Conservation (phyloP, 2,797 vertebrate species). For the Acropternis orthonyx region DNA sequence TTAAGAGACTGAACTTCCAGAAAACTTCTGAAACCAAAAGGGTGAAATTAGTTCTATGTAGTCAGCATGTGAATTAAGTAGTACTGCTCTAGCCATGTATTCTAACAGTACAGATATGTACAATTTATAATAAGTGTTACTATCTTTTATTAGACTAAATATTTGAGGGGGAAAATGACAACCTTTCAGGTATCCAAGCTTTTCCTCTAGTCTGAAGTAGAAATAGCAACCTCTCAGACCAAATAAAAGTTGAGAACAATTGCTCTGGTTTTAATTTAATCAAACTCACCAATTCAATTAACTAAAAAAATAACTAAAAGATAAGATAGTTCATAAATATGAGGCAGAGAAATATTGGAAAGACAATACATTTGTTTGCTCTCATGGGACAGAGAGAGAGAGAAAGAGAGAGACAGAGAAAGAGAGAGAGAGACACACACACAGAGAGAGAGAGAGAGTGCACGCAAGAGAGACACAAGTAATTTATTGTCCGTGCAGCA, state of each 20-base stretch:
- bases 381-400: background rate
- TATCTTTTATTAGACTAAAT: background rate
- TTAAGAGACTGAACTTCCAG: background rate
- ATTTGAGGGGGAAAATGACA: background rate
- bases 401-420: background rate
- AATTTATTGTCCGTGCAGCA: constrained; percentile 47
- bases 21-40: background rate
- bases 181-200: background rate
- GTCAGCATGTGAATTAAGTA: background rate
- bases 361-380: constrained; percentile 31
- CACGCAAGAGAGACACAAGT: background rate
- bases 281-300: background rate
- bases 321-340: constrained; percentile 13
- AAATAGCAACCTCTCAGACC: background rate
- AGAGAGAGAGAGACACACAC: too few species aligned
- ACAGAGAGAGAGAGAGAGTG: background rate
- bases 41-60: background rate
- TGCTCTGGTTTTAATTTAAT: constrained; percentile 3
- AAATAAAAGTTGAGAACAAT: background rate
- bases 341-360: background rate
- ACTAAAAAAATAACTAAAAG: background rate
- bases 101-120: background rate
- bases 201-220: background rate
- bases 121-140: background rate
- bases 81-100: background rate